phyloP scores from a whole-genome alignment of 1,140 invertebrate genomes.

The Lasaia peninsularis region DNA sequence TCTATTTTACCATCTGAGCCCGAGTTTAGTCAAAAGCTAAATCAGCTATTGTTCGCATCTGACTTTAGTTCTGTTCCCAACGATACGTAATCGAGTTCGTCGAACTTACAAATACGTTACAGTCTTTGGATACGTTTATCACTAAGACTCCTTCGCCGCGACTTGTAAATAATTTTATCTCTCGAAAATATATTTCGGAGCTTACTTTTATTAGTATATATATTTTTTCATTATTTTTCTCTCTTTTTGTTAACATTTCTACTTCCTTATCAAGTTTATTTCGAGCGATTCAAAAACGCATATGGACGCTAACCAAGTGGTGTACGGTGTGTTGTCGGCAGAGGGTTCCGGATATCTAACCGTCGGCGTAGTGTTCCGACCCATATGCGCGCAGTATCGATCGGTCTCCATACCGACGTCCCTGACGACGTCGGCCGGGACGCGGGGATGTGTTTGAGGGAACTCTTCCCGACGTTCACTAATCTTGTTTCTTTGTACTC shows the following conservation, averaged over 20 bases:
- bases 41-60: conserved; percentile 52
- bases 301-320: conserved; percentile 31
- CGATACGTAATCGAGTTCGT: conserved; percentile 58
- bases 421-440: conserved; percentile 6
- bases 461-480: conserved; percentile 19
- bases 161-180: conserved; percentile 70
- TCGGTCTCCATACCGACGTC: not conserved
- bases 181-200: conserved; percentile 74
- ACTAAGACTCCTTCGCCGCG: conserved; percentile 65
- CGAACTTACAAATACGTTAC: conserved; percentile 71
- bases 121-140: conserved; percentile 74
- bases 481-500: conserved; percentile 63
- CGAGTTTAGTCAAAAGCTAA: conserved; percentile 52
- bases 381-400: conserved; percentile 32
- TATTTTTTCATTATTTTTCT: conserved; percentile 42
- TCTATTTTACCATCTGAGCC: conserved; percentile 50
- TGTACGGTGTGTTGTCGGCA: not conserved
- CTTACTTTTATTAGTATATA: conserved; percentile 38
- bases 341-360: not conserved
- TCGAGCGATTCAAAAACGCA: conserved; percentile 35
- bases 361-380: conserved; percentile 3
- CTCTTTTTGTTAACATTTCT: conserved; percentile 36
- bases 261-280: conserved; percentile 24
- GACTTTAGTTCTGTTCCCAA: conserved; percentile 56
- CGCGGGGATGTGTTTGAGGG: not conserved